These are phyloP conservation scores for Trididemnum miniatum DNA, from an alignment of 23 tunicate genomes.

Conservation along the genomic window DNA sequence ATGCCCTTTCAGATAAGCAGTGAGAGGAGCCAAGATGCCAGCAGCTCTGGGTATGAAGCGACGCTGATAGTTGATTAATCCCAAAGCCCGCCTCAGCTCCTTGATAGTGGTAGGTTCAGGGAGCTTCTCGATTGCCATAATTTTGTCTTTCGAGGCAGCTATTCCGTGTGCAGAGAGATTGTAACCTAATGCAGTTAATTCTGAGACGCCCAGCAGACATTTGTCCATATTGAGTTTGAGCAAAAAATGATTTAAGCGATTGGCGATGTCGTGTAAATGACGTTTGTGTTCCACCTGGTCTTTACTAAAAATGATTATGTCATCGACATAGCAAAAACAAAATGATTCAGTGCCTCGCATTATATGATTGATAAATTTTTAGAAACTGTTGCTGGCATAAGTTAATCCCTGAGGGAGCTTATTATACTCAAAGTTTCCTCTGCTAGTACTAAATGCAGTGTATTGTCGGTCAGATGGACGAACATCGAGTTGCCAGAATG, in stretches of 20 bases:
- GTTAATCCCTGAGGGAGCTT: constrained; percentile 25
- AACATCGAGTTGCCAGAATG: constrained; percentile 9
- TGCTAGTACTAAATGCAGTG: constrained; percentile 16
- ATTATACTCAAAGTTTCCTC: constrained; percentile 27
- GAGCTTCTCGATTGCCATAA: constrained; percentile 28
- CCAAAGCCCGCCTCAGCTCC: constrained; percentile 9
- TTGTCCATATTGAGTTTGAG: constrained; percentile 24
- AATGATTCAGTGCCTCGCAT: constrained; percentile 21
- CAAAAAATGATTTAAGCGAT: constrained; percentile 4
- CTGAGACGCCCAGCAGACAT: constrained; percentile 16
- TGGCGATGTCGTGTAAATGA: constrained; percentile 4
- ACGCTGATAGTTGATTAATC: constrained; percentile 23
- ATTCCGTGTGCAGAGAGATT: constrained; percentile 16
- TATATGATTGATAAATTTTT: constrained; percentile 13
- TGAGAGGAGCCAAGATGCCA: constrained; percentile 22
- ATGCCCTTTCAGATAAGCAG: background rate
- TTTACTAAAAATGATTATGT: background rate
- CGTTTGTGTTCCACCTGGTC: background rate
- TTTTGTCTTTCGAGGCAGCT: constrained; percentile 14
- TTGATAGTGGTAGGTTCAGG: constrained; percentile 30
- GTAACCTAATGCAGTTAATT: constrained; percentile 18
- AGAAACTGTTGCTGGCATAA: constrained; percentile 9
- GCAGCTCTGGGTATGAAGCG: constrained; percentile 21
- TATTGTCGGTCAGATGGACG: background rate
- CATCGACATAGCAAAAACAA: constrained; percentile 28